Base-by-base conservation (phyloP, 2,113 vertebrate species). In the Silurus glanis region DNA sequence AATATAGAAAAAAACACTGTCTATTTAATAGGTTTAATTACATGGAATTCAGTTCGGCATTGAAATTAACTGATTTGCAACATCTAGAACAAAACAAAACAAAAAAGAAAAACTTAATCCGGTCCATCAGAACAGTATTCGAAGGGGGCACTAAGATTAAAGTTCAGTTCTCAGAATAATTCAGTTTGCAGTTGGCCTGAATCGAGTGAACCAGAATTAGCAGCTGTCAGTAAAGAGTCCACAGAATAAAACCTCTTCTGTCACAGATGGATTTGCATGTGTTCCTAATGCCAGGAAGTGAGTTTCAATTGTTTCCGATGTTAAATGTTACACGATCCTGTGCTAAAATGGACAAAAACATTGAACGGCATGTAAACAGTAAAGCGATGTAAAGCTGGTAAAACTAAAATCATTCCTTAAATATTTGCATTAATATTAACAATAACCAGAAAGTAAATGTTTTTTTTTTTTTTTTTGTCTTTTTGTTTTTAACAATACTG, bases 1-100 rank as follows among this genome's bases (percentile, higher is more conserved):
- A 80, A 67, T 47, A 66, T 55, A 64, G 14, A 9, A 12, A 71
- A 55, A 28, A 10, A 74, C n/a, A 62, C 51, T 37, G 55, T 75
- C 25, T 82, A 85, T 88, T 88, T 55, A 67, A 74, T 88, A 72
- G 25, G 67, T 86, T 88, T 86, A 88, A 86, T 88, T 83, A 83
- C 86, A 80, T 88, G 62, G 80, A 72, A 78, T 76, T 86, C 45
- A 86, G 69, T 12, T 79, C 62, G 19, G 74, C 74, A 80, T 80
- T 80, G 75, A 67, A 79, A 85, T 85, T 17, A 85, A 80, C 55
- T 61, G 28, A 80, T 58, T 78, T 69, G 23, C 28, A 66, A 55
- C 6, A 75, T 17, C 61, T 10, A 49, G 7, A 72, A 49, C 9
- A 74, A 9, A 12, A 28, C 25, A 21, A 51, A 16, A 71, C 56